Evolutionary conservation across 1,140 invertebrate species (phyloP).

Genomic region (Bombus superbus): DNA sequence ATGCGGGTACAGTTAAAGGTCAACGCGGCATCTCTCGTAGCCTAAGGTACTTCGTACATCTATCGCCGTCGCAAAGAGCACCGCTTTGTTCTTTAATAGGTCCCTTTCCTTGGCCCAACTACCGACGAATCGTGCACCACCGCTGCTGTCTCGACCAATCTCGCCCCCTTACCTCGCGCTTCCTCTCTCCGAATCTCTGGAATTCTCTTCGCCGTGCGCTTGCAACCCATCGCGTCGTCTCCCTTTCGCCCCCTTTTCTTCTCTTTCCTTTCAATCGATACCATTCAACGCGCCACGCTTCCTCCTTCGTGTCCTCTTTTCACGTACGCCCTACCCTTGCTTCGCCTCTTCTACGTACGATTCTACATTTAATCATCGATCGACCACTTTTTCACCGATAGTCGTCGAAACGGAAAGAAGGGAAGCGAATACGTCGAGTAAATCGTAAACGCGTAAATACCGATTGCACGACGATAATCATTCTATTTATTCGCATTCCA

Average conservation of each 20-base stretch:
- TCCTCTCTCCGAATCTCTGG: not conserved
- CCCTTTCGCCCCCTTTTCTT: not conserved
- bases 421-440: too few relatives aligned
- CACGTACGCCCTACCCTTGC: not conserved
- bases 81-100: slow-evolving; percentile 78
- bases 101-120: slow-evolving; percentile 66
- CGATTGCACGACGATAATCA: not conserved
- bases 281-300: not conserved
- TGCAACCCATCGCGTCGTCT: not conserved
- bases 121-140: not conserved
- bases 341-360: not conserved
- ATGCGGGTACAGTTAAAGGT: slow-evolving; percentile 81
- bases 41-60: slow-evolving; percentile 53
- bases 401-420: not conserved
- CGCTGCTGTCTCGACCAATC: not conserved
- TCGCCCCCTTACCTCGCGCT: not conserved
- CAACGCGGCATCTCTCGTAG: slow-evolving; percentile 73
- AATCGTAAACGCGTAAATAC: not conserved
- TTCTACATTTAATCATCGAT: not conserved
- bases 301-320: not conserved
- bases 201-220: not conserved
- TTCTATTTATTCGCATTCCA: slow-evolving; percentile 7
- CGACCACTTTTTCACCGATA: not conserved
- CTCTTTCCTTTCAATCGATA: not conserved
- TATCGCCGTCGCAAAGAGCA: slow-evolving; percentile 73